phyloP scores from a whole-genome alignment of 2,797 vertebrate species.

The Cossypha heuglini region DNA sequence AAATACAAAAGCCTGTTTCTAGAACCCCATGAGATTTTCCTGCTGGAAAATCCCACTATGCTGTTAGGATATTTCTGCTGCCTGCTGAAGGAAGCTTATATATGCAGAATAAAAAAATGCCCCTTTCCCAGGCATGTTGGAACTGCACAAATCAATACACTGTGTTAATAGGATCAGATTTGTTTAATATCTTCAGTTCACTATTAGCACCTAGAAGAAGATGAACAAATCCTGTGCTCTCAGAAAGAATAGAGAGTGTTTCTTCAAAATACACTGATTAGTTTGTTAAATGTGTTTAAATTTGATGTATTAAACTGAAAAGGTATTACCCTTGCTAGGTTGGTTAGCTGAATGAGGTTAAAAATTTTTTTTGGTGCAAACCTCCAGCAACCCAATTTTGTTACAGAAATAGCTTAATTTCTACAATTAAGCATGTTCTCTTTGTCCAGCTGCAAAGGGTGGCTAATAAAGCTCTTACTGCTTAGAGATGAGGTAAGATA shows the following conservation, averaged over 20 bases:
- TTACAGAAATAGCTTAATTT: neutral
- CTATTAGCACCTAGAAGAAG: neutral
- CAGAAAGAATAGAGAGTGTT: neutral
- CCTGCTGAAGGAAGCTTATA: neutral
- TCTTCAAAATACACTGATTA: neutral
- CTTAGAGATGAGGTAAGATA: neutral
- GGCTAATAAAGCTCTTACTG: neutral
- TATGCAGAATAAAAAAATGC: slow-evolving; percentile 4
- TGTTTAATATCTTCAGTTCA: slow-evolving; percentile 22
- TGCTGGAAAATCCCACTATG: neutral
- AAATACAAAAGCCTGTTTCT: neutral
- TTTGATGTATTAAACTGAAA: slow-evolving; percentile 3
- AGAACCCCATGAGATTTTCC: neutral
- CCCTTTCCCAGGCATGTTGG: neutral
- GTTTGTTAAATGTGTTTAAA: neutral
- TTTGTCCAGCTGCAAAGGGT: neutral
- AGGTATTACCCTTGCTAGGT: neutral
- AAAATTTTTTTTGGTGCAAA: neutral
- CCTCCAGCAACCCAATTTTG: neutral
- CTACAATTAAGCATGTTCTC: neutral
- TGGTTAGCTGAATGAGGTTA: neutral
- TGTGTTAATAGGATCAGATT: slow-evolving; percentile 27
- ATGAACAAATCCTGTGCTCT: neutral
- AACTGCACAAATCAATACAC: slow-evolving; percentile 35
- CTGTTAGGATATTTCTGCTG: neutral